Conservation (phyloP, 2,113 vertebrate genomes). For the Lampris incognitus region DNA sequence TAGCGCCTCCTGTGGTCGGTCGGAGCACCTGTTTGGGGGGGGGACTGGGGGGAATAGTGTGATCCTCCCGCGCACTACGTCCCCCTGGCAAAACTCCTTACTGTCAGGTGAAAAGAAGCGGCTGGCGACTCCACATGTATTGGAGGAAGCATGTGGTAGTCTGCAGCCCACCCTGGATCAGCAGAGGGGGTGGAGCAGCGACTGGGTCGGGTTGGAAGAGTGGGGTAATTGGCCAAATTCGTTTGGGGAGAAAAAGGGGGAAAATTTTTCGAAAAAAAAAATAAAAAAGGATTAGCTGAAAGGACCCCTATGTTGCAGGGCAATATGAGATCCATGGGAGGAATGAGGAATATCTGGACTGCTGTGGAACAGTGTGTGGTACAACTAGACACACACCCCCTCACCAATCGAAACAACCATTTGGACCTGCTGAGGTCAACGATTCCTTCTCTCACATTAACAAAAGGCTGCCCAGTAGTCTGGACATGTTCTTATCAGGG, state of each 20-base stretch:
- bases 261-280: constrained; percentile 10
- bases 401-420: constrained; percentile 61
- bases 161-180: too few relatives aligned
- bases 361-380: constrained; percentile 12
- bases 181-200: too few relatives aligned
- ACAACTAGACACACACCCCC: constrained; percentile 28
- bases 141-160: too few relatives aligned
- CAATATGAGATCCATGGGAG: constrained; percentile 44
- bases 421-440: constrained; percentile 33
- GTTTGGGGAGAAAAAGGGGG: neutral
- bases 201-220: too few relatives aligned
- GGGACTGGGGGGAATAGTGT: too few relatives aligned
- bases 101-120: too few relatives aligned
- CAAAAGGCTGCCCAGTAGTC: constrained; percentile 3
- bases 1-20: too few relatives aligned
- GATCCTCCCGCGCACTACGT: too few relatives aligned
- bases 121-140: too few relatives aligned
- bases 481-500: neutral
- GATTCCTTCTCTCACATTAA: constrained; percentile 34
- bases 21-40: too few relatives aligned
- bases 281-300: constrained; percentile 9
- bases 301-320: constrained; percentile 22
- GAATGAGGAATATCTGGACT: constrained; percentile 65
- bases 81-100: too few relatives aligned
- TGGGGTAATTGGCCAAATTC: too few relatives aligned